Conservation (phyloP, 2,113 vertebrate genomes). For the Reinhardtius hippoglossoides region DNA sequence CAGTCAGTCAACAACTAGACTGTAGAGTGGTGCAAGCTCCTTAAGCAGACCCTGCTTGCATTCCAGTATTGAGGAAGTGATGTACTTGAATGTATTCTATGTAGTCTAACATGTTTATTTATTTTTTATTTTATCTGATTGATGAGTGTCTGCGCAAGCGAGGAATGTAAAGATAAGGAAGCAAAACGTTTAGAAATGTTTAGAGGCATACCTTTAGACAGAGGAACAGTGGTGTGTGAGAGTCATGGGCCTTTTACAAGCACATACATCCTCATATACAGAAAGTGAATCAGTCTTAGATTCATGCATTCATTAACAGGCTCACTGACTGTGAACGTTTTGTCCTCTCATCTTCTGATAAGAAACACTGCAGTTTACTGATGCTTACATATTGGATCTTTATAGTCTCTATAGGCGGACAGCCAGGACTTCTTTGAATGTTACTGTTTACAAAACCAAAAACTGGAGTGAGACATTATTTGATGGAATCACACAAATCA, state of each 20-base stretch:
- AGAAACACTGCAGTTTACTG: slow-evolving; percentile 29
- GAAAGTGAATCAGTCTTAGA: slow-evolving; percentile 14
- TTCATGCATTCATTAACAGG: slow-evolving; percentile 30
- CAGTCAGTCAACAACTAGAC: slow-evolving; percentile 33
- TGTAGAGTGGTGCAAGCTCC: slow-evolving; percentile 47
- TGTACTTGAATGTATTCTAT: slow-evolving; percentile 76
- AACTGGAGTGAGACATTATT: slow-evolving; percentile 36
- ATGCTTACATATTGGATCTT: slow-evolving; percentile 25
- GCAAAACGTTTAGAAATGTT: slow-evolving; percentile 51
- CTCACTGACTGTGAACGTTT: slow-evolving; percentile 25
- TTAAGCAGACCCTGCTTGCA: slow-evolving; percentile 50
- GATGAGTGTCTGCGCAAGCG: slow-evolving; percentile 24
- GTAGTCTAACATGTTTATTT: slow-evolving; percentile 53
- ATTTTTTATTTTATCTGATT: slow-evolving; percentile 49
- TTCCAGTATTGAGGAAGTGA: slow-evolving; percentile 60
- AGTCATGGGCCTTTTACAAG: slow-evolving; percentile 36
- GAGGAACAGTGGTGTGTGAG: slow-evolving; percentile 16
- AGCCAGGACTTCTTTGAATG: slow-evolving; percentile 56
- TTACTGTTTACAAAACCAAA: slow-evolving; percentile 78
- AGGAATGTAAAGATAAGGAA: slow-evolving; percentile 60
- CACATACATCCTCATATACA: slow-evolving; percentile 12
- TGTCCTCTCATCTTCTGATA: slow-evolving; percentile 15
- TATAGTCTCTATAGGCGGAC: slow-evolving; percentile 14
- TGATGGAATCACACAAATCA: slow-evolving; percentile 20
- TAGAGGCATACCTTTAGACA: slow-evolving; percentile 50